phyloP scores from a whole-genome alignment of 2,797 vertebrate species.

The Nasua narica region DNA sequence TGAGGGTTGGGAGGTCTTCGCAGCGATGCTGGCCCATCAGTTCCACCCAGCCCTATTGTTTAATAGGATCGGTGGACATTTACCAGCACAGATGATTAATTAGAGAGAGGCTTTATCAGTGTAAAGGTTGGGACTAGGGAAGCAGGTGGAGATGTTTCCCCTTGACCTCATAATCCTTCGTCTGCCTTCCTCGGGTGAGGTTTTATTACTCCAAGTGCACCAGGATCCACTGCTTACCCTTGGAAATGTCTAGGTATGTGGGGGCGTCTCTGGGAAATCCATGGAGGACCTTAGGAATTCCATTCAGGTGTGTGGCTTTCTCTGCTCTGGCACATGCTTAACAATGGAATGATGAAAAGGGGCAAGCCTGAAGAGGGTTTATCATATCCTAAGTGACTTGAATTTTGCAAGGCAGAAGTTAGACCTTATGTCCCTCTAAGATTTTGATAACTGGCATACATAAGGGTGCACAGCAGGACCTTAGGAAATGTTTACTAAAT shows the following conservation, averaged over 20 bases:
- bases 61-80: conserved; percentile 33
- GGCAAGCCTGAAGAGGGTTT: background rate
- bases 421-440: background rate
- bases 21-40: background rate
- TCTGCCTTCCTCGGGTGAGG: background rate
- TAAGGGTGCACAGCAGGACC: background rate
- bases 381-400: background rate
- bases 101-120: background rate
- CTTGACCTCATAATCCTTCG: conserved; percentile 35
- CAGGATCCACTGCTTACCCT: background rate
- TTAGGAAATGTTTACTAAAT: background rate
- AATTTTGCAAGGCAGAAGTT: background rate
- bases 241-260: background rate
- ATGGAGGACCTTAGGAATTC: background rate
- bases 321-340: background rate
- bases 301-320: background rate
- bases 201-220: background rate
- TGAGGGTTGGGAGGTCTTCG: conserved; percentile 53
- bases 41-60: conserved; percentile 45
- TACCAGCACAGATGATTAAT: conserved; percentile 54
- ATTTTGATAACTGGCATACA: background rate
- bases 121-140: conserved; percentile 19
- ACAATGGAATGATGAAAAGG: background rate
- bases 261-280: background rate
- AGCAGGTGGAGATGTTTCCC: conserved; percentile 5